Base-by-base conservation (phyloP, 2,888 invertebrate genomes). In the Hypercompe scribonia region DNA sequence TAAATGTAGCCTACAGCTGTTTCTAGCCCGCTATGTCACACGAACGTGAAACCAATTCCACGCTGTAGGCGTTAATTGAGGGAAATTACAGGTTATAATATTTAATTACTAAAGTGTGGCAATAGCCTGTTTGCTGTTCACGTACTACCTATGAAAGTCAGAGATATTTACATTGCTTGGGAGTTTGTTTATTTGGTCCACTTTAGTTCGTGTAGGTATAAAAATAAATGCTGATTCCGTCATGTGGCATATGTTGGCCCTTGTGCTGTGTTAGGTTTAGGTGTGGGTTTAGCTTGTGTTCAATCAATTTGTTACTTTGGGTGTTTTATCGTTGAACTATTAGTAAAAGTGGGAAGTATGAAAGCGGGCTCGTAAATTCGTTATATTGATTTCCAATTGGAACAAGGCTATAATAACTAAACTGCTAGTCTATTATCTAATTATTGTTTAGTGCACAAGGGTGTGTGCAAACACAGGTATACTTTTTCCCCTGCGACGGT, bases 41-140 rank as follows among this genome's bases (percentile, higher is more conserved):
- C 50, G 42, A 42, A 15, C 71, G 61, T 71, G 39, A 66, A 71
- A 42, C n/a, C 66, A 71, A 65, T 67, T 46, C 72, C 63, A 61
- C 58, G 39, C 28, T 42, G 28, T 28, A 24, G 42, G 33, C 65
- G 61, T 58, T 82, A 84, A 80, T 77, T 69, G 54, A 74, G 67
- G 68, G 67, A 74, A 66, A 39, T n/a, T 21, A 73, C 71, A 39
- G 18, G 24, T 46, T 64, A 71, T 74, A 73, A 67, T 74, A 15
- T 75, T 76, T 84, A 82, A 84, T 82, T 75, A 63, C 76, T 50
- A 34, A 21, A 24, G 70, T 69, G 42, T 66, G 73, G 69, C n/a
- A 72, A 72, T 50, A 68, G 36, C 64, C 63, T 36, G 68, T 34
- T 64, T 68, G 34, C 66, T 58, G 33, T 15, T 21, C 34, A 46